These are phyloP conservation scores for Tenualosa ilisha DNA, from an alignment of 2,797 vertebrate genomes.

Conservation along the genomic window DNA sequence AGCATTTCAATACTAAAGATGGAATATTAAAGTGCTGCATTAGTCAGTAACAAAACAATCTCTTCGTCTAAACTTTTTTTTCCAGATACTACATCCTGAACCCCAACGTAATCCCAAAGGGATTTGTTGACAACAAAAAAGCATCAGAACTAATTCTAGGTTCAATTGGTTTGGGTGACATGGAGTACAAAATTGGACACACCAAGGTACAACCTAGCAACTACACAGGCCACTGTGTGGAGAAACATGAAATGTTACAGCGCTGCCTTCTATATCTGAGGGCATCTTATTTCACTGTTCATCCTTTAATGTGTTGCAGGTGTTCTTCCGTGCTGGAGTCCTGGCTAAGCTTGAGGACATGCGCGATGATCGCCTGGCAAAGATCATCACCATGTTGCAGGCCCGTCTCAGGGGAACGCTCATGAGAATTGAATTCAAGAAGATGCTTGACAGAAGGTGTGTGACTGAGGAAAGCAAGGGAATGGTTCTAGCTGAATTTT, in stretches of 20 bases:
- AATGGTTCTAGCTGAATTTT: background rate
- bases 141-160: constrained; percentile 69
- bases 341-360: constrained; percentile 73
- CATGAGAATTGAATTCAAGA: constrained; percentile 73
- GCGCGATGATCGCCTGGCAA: constrained; percentile 68
- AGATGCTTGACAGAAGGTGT: constrained; percentile 73
- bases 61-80: constrained; percentile 32
- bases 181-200: constrained; percentile 70
- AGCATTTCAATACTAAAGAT: background rate
- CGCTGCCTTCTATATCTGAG: background rate
- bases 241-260: background rate
- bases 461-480: background rate
- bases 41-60: background rate
- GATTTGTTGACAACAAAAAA: constrained; percentile 73
- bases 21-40: background rate
- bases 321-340: constrained; percentile 72
- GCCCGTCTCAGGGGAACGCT: constrained; percentile 61
- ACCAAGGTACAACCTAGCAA: constrained; percentile 56
- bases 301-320: constrained; percentile 45
- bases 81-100: constrained; percentile 75
- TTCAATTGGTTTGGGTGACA: constrained; percentile 59
- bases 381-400: constrained; percentile 71
- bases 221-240: background rate
- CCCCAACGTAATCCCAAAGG: constrained; percentile 71
- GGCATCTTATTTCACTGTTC: background rate